Evolutionary conservation across 2,888 invertebrate genomes (phyloP).

Genomic region (Acronicta leporina): DNA sequence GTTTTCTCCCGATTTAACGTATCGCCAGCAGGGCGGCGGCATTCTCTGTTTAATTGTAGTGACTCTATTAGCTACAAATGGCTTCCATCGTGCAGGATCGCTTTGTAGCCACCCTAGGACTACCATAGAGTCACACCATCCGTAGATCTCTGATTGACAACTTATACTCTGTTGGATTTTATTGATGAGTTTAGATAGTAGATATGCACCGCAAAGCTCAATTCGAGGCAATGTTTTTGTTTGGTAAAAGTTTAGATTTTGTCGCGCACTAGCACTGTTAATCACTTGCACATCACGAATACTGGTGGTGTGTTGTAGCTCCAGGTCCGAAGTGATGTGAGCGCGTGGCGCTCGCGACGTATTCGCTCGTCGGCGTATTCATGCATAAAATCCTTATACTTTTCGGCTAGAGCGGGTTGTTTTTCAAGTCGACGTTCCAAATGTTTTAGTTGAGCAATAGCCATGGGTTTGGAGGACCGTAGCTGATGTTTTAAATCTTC

Average conservation of each 20-base stretch:
- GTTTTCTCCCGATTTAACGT: constrained; percentile 9
- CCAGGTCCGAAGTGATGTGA: no score
- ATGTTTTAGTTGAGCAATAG: no score
- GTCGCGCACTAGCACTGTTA: no score
- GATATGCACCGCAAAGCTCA: constrained; percentile 11
- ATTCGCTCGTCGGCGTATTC: no score
- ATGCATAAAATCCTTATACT: no score
- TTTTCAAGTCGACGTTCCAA: no score
- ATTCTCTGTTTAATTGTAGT: constrained; percentile 3
- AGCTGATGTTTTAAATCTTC: no score
- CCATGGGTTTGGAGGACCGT: no score
- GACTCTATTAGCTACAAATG: constrained; percentile 4
- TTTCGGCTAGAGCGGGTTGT: no score
- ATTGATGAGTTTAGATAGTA: constrained; percentile 5
- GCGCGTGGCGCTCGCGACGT: no score
- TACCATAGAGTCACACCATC: constrained; percentile 10
- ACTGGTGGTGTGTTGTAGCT: no score
- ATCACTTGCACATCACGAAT: no score
- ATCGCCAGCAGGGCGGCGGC: constrained; percentile 3
- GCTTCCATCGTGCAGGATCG: constrained; percentile 1
- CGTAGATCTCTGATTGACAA: not conserved
- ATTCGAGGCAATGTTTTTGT: constrained; percentile 3
- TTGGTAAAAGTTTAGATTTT: constrained; percentile 7
- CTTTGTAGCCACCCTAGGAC: constrained; percentile 1
- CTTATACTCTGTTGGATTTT: not conserved